Evolutionary conservation across 2,888 invertebrate species (phyloP).

Genomic region (Nymphalis c-album): DNA sequence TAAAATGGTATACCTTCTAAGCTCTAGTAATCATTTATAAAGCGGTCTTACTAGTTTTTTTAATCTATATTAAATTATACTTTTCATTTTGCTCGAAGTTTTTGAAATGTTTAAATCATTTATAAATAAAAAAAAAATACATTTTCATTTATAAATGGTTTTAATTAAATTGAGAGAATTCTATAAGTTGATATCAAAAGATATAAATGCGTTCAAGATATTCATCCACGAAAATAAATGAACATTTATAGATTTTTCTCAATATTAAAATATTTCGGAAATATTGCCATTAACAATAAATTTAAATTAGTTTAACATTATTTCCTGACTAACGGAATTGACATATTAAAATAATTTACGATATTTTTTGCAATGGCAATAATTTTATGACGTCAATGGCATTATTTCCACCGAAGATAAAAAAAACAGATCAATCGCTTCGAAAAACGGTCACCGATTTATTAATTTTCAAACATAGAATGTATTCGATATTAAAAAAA

Average conservation of each 20-base stretch:
- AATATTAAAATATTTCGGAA: conserved; percentile 31
- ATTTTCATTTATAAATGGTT: conserved; percentile 30
- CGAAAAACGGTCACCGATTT: conserved; percentile 69
- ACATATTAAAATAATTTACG: not conserved
- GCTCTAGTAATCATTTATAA: not conserved
- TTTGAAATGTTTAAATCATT: conserved; percentile 12
- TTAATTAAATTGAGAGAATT: conserved; percentile 21
- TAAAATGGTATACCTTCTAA: not conserved
- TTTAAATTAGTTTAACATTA: not conserved
- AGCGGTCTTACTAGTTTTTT: not conserved
- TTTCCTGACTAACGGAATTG: conserved; percentile 5
- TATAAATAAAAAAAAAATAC: conserved; percentile 28
- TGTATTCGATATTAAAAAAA: conserved; percentile 48
- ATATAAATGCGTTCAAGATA: not conserved
- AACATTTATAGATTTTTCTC: conserved; percentile 33
- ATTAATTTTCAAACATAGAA: conserved; percentile 45
- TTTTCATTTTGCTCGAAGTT: conserved; percentile 28
- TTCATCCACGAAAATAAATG: not conserved
- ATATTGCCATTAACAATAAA: conserved; percentile 26
- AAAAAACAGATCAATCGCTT: conserved; percentile 59
- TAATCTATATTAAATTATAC: not conserved
- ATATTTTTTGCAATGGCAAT: not conserved
- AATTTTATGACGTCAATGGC: conserved; percentile 34
- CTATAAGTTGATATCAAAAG: conserved; percentile 1
- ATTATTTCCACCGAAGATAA: conserved; percentile 47